A percentile compares a stretch with the other conserved stretches of the same genome.
Evolutionary conservation across 2,113 vertebrate genomes (phyloP).

Genomic region (Callipepla californica): DNA sequence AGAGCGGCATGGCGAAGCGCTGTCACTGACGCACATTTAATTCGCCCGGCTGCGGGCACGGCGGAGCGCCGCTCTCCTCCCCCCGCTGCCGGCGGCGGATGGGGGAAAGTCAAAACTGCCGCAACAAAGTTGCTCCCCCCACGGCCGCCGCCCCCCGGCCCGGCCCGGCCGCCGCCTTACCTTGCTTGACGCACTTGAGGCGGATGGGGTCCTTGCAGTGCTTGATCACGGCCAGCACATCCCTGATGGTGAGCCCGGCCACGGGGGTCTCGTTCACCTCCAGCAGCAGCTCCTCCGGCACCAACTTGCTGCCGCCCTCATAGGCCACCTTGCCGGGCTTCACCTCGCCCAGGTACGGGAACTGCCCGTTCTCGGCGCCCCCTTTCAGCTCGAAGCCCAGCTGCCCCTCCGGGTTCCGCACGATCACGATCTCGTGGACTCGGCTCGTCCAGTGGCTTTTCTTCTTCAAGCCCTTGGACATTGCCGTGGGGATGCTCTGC

Average conservation of each 20-base stretch:
- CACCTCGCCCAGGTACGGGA: slow-evolving; percentile 91
- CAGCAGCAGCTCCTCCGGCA: slow-evolving; percentile 90
- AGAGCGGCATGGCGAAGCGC: slow-evolving; percentile 11
- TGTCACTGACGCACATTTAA: slow-evolving; percentile 78
- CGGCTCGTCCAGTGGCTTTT: slow-evolving; percentile 98
- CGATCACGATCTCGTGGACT: slow-evolving; percentile 92
- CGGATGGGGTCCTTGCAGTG: slow-evolving; percentile 96
- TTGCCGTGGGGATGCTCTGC: slow-evolving; percentile 81
- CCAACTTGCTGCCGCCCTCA: slow-evolving; percentile 85
- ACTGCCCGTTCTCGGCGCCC: slow-evolving; percentile 95
- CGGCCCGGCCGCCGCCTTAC: slow-evolving; percentile 73
- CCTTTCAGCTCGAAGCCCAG: slow-evolving; percentile 91
- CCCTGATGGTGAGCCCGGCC: slow-evolving; percentile 94
- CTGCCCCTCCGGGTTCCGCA: slow-evolving; percentile 86
- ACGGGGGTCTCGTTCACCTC: slow-evolving; percentile 98
- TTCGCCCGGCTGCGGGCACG: slow-evolving; percentile 57
- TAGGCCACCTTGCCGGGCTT: slow-evolving; percentile 84
- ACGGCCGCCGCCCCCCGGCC: background rate
- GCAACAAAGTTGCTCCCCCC: slow-evolving; percentile 73
- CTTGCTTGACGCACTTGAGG: slow-evolving; percentile 96
- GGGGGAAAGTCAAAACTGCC: slow-evolving; percentile 51
- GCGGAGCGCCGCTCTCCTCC: slow-evolving; percentile 31
- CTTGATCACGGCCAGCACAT: slow-evolving; percentile 93
- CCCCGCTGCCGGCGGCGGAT: background rate
- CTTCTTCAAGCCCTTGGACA: slow-evolving; percentile 96